Evolutionary conservation across 1,140 invertebrate genomes (phyloP), one percentile per base, ranked within the genome.

Genomic region (Metaphire vulgaris): DNA sequence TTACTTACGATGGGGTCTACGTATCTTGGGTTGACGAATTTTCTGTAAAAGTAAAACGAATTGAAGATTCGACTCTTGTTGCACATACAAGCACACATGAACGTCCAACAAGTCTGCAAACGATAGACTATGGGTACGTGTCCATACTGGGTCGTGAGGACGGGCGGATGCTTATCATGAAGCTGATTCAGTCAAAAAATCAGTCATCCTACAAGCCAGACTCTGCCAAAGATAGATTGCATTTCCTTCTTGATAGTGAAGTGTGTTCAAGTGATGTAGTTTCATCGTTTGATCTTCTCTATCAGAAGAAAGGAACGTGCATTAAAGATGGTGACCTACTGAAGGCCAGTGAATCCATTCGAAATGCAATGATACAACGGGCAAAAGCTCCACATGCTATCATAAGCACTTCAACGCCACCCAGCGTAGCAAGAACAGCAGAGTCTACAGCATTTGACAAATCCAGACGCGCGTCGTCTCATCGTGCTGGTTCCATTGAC

Each of bases 91-190:
- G 77, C 41, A 75, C 74, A 1, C 77, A 78, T 33, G 77, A 78
- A 69, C 67, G 73, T 30, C 73, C 77, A 15, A 71, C 66, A 33
- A 65, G 64, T 31, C 66, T 78, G 28, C 29, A 65, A 41, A 34
- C 74, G 21, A 32, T 78, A 0, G 77, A 78, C 28, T 71, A 32
- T 33, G 77, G 77, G 30, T 75, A 78, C 69, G 31, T 75, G 15
- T 31, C 75, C 12, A 33, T 78, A 33, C 33, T 78, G 15, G 77
- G 77, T 21, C 64, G 77, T 26, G 77, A 78, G 72, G 77, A 78
- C 33, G 77, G 77, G 0, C 56, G 73, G 14, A 31, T 78, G 66
- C 68, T 78, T 31, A 75, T 73, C 21, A 72, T 75, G 77, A 74
- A 75, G 31, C 69, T 78, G 69, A 34, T 75, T 16, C 32, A 72